Percentiles rank a stretch among this genome's conserved stretches.
phyloP scores from a whole-genome alignment of 2,113 vertebrate genomes.

The Sminthopsis crassicaudata region DNA sequence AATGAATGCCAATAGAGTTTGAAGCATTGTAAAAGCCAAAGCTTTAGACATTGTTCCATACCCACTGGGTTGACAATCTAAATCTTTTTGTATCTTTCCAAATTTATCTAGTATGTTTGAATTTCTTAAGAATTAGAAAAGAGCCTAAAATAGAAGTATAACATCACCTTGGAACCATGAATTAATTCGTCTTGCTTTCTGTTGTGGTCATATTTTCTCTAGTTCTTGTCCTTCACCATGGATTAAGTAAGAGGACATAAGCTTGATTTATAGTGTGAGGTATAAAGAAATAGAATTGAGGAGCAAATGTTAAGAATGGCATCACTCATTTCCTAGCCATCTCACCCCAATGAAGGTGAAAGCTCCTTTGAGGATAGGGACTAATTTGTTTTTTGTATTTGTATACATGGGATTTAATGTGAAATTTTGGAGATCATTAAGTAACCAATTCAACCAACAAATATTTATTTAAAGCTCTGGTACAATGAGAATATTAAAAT shows the following conservation, averaged over 20 bases:
- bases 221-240: not conserved
- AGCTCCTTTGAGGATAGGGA: not conserved
- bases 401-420: not conserved
- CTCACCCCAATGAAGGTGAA: not conserved
- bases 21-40: not conserved
- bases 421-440: not conserved
- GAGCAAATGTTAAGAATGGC: not conserved
- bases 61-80: not conserved
- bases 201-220: not conserved
- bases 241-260: not conserved
- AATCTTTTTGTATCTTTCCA: slow-evolving; percentile 35
- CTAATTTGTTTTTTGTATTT: not conserved
- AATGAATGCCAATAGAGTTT: not conserved
- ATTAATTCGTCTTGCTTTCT: not conserved
- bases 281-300: not conserved
- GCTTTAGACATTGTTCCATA: not conserved
- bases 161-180: not conserved
- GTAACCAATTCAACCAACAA: not conserved
- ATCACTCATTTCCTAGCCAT: not conserved
- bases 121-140: slow-evolving; percentile 23
- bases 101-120: not conserved
- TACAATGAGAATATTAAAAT: not conserved
- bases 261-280: not conserved
- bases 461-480: not conserved
- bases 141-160: not conserved